Conservation (phyloP, 2,113 vertebrate genomes). For the Neogale vison region DNA sequence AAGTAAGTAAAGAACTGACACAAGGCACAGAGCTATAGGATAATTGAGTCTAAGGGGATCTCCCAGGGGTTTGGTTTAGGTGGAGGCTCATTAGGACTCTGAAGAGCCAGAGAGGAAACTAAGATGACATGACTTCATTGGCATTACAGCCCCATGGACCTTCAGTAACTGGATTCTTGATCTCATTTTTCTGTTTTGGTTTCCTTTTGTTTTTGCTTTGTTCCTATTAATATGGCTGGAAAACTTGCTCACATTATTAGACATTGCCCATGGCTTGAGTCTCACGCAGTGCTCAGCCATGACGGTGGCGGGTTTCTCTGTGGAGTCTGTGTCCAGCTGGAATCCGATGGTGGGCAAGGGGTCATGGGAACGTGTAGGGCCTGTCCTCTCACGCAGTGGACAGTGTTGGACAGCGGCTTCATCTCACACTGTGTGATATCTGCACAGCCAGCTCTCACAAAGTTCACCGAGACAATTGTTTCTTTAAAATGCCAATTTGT, state of each 20-base stretch:
- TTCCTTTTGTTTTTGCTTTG: background rate
- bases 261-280: fast-evolving
- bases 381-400: fast-evolving
- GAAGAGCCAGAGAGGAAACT: background rate
- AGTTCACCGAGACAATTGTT: background rate
- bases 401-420: fast-evolving
- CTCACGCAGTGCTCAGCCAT: fast-evolving
- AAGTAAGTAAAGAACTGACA: background rate
- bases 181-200: background rate
- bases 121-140: too few relatives aligned
- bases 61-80: too few relatives aligned
- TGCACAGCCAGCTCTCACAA: background rate
- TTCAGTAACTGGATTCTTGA: background rate
- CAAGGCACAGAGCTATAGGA: background rate
- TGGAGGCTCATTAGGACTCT: background rate
- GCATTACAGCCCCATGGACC: background rate
- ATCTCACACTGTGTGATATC: background rate
- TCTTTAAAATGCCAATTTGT: too few relatives aligned
- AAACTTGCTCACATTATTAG: background rate
- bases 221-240: background rate
- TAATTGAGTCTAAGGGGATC: background rate
- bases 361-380: too few relatives aligned
- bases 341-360: fast-evolving
- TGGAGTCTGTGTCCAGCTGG: background rate
- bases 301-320: background rate